Percentiles rank a stretch among this genome's conserved stretches.
Evolutionary conservation across 2,797 vertebrate genomes (phyloP).

Genomic region (Xiphophorus birchmanni): DNA sequence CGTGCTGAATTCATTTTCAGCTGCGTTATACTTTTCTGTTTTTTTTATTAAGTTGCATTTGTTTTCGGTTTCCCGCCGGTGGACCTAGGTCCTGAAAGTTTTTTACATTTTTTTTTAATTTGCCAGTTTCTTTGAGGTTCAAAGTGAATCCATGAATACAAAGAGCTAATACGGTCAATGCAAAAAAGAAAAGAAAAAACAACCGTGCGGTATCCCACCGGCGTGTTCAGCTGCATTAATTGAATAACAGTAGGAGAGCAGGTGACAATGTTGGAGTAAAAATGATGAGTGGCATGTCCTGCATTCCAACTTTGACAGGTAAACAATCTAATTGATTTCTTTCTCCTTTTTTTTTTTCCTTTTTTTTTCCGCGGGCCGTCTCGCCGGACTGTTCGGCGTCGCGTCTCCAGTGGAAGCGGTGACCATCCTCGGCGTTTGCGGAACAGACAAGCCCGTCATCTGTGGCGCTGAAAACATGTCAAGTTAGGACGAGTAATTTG

Average conservation of each 20-base stretch:
- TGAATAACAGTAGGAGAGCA: slow-evolving; percentile 70
- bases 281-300: slow-evolving; percentile 73
- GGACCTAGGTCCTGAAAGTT: slow-evolving; percentile 19
- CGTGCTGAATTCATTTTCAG: slow-evolving; percentile 38
- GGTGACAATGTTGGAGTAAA: slow-evolving; percentile 73
- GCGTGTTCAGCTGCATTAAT: slow-evolving; percentile 72
- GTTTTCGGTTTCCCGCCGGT: slow-evolving; percentile 13
- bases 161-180: slow-evolving; percentile 39
- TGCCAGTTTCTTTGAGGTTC: slow-evolving; percentile 43
- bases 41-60: slow-evolving; percentile 1
- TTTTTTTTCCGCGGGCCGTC: slow-evolving; percentile 24
- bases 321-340: slow-evolving; percentile 86
- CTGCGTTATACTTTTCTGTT: background rate
- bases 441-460: slow-evolving; percentile 83
- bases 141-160: slow-evolving; percentile 36
- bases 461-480: slow-evolving; percentile 79
- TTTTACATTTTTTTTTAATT: slow-evolving; percentile 45
- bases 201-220: slow-evolving; percentile 46
- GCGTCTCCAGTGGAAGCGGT: slow-evolving; percentile 71
- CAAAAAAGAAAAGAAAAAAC: slow-evolving; percentile 36
- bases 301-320: slow-evolving; percentile 80
- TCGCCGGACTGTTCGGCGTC: slow-evolving; percentile 69
- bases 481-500: slow-evolving; percentile 83
- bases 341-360: background rate
- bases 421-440: slow-evolving; percentile 72